Conservation (phyloP, 2,888 invertebrate species). For the Hypomecis atomaria region DNA sequence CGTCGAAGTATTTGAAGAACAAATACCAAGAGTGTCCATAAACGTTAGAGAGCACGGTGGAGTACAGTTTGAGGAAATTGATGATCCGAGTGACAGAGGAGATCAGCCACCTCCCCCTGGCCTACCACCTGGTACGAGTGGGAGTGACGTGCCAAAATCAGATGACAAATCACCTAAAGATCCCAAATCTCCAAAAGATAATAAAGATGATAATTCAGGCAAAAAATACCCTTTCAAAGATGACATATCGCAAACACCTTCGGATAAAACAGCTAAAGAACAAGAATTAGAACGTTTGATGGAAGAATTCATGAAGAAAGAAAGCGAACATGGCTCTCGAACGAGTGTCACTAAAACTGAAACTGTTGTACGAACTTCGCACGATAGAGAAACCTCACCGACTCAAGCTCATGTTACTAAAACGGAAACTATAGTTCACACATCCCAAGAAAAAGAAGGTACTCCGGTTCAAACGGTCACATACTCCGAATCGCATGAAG, state of each 20-base stretch:
- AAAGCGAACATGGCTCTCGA: constrained; percentile 10
- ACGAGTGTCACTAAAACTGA: constrained; percentile 22
- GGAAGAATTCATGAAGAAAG: constrained; percentile 60
- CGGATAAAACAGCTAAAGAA: constrained; percentile 43
- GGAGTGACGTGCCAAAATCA: constrained; percentile 39
- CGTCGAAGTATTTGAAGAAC: constrained; percentile 89
- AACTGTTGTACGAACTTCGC: constrained; percentile 20
- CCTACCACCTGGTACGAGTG: constrained; percentile 46
- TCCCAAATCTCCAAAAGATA: constrained; percentile 33
- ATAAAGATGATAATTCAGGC: constrained; percentile 37
- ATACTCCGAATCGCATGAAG: constrained; percentile 49
- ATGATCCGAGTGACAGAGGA: constrained; percentile 56
- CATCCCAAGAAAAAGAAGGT: constrained; percentile 48
- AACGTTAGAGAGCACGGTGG: constrained; percentile 86
- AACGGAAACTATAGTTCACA: constrained; percentile 26
- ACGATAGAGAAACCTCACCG: constrained; percentile 22
- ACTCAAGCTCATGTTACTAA: constrained; percentile 26
- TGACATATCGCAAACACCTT: constrained; percentile 31
- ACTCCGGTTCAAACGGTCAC: constrained; percentile 51
- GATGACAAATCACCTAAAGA: constrained; percentile 37
- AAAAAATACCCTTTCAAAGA: constrained; percentile 42
- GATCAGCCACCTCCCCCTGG: constrained; percentile 48
- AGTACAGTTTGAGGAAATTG: constrained; percentile 67
- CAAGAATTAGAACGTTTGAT: constrained; percentile 53
- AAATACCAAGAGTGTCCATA: constrained; percentile 89